Conservation (phyloP, 1,140 invertebrate genomes). For the Eumaeus atala region DNA sequence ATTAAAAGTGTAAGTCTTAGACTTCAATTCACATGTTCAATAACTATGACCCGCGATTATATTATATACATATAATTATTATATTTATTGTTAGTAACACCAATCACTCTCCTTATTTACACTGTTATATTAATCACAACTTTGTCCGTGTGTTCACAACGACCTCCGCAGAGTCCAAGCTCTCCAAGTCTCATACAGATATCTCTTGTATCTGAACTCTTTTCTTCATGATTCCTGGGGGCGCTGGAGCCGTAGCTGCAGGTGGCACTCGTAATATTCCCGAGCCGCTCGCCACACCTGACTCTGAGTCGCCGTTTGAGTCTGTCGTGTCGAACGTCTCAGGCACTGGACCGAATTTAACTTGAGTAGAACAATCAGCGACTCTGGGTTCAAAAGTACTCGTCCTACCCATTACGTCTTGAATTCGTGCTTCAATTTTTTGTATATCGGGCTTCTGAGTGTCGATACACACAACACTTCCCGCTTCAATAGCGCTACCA, state of each 20-base stretch:
- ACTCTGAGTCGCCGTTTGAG: slow-evolving; percentile 70
- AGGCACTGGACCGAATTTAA: slow-evolving; percentile 62
- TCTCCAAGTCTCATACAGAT: slow-evolving; percentile 80
- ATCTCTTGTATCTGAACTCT: slow-evolving; percentile 91
- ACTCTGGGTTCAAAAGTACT: slow-evolving; percentile 68
- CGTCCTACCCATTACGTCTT: slow-evolving; percentile 52
- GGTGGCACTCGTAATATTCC: slow-evolving; percentile 74
- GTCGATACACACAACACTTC: slow-evolving; percentile 68
- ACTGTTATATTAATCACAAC: slow-evolving; percentile 43
- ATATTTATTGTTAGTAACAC: slow-evolving; percentile 15
- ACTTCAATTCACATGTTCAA: slow-evolving; percentile 21
- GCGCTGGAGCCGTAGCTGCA: slow-evolving; percentile 80
- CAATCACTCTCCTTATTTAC: slow-evolving; percentile 35
- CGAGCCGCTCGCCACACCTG: slow-evolving; percentile 54
- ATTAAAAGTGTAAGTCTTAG: slow-evolving; percentile 17
- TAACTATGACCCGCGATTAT: slow-evolving; percentile 26
- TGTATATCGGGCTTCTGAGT: slow-evolving; percentile 74
- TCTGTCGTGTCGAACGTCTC: slow-evolving; percentile 50
- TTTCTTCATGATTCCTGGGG: slow-evolving; percentile 86
- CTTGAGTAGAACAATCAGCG: slow-evolving; percentile 68
- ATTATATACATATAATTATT: slow-evolving; percentile 42
- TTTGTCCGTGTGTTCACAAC: slow-evolving; percentile 65
- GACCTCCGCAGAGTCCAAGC: slow-evolving; percentile 52
- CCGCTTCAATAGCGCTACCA: slow-evolving; percentile 73
- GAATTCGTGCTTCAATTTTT: slow-evolving; percentile 65